A percentile compares a stretch with the other conserved stretches of the same genome.
These are phyloP conservation scores for Nymphalis urticae DNA, from an alignment of 2,888 invertebrate genomes.

Conservation along the genomic window DNA sequence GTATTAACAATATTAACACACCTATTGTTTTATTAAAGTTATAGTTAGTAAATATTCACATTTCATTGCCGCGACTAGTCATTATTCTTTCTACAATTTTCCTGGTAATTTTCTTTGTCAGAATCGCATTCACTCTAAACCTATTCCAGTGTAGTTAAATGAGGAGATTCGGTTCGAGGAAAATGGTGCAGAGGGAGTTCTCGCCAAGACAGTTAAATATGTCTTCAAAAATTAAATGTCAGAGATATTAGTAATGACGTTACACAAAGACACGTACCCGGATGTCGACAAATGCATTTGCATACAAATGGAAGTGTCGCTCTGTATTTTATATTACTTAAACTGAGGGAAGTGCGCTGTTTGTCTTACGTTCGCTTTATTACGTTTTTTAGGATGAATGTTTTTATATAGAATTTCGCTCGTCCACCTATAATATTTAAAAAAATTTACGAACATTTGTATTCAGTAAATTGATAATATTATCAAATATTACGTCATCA, in stretches of 20 bases:
- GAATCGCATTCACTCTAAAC: background rate
- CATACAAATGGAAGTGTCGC: conserved; percentile 75
- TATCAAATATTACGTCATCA: too few relatives aligned
- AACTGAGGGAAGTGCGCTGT: conserved; percentile 19
- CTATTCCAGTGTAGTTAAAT: conserved; percentile 3
- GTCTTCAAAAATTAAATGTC: conserved; percentile 32
- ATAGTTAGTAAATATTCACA: too few relatives aligned
- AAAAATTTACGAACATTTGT: too few relatives aligned
- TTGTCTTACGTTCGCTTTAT: conserved; percentile 20
- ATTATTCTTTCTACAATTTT: background rate
- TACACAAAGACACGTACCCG: conserved; percentile 20
- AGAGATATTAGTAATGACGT: conserved; percentile 24
- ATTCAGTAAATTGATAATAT: too few relatives aligned
- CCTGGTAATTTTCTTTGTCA: background rate
- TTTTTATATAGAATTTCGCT: conserved; percentile 5
- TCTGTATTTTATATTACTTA: conserved; percentile 39
- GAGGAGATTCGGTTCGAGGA: conserved; percentile 1
- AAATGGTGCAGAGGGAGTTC: background rate
- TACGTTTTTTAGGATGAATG: conserved; percentile 22
- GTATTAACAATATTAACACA: too few relatives aligned
- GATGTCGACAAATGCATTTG: conserved; percentile 55
- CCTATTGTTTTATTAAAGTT: too few relatives aligned
- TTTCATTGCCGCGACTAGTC: too few relatives aligned
- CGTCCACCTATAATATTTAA: background rate
- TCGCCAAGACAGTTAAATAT: conserved; percentile 28